Percentiles rank a stretch among this genome's conserved stretches.
Evolutionary conservation across 2,797 vertebrate genomes (phyloP).

Genomic region (Smutsia gigantea): DNA sequence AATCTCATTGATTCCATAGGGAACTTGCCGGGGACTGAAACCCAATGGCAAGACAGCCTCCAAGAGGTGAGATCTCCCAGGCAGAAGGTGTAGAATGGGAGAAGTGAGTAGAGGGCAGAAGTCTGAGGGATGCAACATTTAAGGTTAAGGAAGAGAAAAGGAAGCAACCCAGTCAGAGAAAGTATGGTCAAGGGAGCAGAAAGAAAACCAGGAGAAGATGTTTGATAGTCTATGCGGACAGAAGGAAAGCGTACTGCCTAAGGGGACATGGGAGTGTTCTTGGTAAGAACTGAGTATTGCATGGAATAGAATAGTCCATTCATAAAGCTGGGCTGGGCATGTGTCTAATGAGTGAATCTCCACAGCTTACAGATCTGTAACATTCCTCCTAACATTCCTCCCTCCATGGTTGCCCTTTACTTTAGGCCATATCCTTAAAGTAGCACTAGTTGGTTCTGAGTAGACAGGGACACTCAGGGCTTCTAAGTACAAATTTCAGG

Average conservation of each 20-base stretch:
- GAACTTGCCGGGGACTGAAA: too few species aligned
- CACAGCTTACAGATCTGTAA: not conserved
- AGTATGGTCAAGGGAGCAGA: not conserved
- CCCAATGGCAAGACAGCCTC: too few species aligned
- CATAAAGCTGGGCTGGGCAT: not conserved
- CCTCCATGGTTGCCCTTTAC: not conserved
- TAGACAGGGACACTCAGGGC: not conserved
- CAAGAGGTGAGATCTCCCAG: not conserved
- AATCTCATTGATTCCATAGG: too few species aligned
- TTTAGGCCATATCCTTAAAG: not conserved
- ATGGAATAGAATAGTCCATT: not conserved
- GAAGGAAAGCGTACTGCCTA: not conserved
- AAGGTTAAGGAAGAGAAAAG: not conserved
- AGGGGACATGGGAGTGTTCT: not conserved
- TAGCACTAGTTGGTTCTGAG: not conserved
- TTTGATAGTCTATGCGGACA: not conserved
- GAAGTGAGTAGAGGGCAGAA: not conserved
- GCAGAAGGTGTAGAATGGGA: not conserved
- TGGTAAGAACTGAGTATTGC: not conserved
- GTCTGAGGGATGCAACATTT: rapidly evolving
- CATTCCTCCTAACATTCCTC: not conserved
- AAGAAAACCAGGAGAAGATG: not conserved
- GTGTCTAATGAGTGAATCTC: not conserved
- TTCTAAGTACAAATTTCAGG: not conserved
- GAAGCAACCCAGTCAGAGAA: not conserved